Percentiles rank a stretch among this genome's conserved stretches.
These are phyloP conservation scores for Anthoscopus minutus DNA, from an alignment of 2,113 vertebrate genomes.

Conservation along the genomic window DNA sequence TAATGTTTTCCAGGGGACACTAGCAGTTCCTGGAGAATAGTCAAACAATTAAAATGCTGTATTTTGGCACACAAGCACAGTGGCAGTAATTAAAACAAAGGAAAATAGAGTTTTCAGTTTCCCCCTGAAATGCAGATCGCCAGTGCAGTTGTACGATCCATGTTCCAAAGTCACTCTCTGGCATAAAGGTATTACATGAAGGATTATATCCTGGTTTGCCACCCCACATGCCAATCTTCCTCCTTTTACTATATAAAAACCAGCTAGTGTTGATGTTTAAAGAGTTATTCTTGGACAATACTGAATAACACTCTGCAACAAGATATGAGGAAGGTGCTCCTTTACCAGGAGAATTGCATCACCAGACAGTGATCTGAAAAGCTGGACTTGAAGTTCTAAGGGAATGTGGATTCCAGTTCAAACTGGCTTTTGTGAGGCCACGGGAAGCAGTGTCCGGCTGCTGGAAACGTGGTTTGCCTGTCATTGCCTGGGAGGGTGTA, in stretches of 20 bases:
- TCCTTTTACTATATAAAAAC: not conserved
- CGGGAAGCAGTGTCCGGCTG: not conserved
- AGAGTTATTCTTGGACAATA: not conserved
- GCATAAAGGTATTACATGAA: not conserved
- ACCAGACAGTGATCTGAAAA: not conserved
- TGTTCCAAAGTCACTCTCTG: not conserved
- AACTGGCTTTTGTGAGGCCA: not conserved
- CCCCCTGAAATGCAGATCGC: not conserved
- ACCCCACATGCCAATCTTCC: accelerated
- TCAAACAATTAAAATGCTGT: not conserved
- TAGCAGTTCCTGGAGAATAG: not conserved
- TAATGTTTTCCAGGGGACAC: not conserved
- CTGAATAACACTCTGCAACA: not conserved
- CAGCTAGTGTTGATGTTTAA: not conserved
- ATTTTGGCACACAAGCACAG: not conserved
- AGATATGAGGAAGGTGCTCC: not conserved
- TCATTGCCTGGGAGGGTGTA: not conserved
- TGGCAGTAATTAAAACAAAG: not conserved
- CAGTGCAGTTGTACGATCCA: accelerated
- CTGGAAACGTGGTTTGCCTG: not conserved
- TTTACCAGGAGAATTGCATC: not conserved
- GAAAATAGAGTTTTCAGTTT: not conserved
- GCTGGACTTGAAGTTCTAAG: not conserved
- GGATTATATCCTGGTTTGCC: not conserved
- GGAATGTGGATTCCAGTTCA: not conserved